Percentiles rank a stretch among this genome's conserved stretches.
Conservation (phyloP, 1,140 invertebrate species). For the Drosophila athabasca region DNA sequence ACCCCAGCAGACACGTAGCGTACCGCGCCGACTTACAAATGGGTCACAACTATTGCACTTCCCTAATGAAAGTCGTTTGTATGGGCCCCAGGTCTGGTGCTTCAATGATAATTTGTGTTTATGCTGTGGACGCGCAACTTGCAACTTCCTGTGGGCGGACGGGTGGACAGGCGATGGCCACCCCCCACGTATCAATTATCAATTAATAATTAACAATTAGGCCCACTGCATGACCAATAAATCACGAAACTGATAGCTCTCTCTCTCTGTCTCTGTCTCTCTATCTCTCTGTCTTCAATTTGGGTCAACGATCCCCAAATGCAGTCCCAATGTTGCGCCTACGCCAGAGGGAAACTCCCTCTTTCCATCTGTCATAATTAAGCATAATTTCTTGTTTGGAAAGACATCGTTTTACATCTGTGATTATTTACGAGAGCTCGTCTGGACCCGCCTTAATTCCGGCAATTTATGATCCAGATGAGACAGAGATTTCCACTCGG, state of each 20-base stretch:
- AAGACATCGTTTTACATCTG: slow-evolving; percentile 60
- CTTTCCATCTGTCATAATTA: slow-evolving; percentile 51
- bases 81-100: slow-evolving; percentile 48
- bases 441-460: slow-evolving; percentile 16
- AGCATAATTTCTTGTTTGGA: slow-evolving; percentile 73
- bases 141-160: slow-evolving; percentile 62
- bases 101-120: slow-evolving; percentile 48
- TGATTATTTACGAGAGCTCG: slow-evolving; percentile 57
- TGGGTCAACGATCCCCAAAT: slow-evolving; percentile 66
- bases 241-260: slow-evolving; percentile 52
- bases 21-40: slow-evolving; percentile 29
- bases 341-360: slow-evolving; percentile 4
- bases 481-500: slow-evolving; percentile 27
- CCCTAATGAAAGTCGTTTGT: slow-evolving; percentile 47
- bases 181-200: slow-evolving; percentile 65
- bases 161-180: too few relatives aligned
- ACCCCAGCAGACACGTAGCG: neutral
- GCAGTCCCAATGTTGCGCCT: slow-evolving; percentile 40
- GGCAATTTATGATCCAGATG: slow-evolving; percentile 52
- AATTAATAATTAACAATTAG: slow-evolving; percentile 77
- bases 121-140: slow-evolving; percentile 32
- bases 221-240: slow-evolving; percentile 39
- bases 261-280: neutral
- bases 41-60: slow-evolving; percentile 66
- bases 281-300: slow-evolving; percentile 16